A percentile compares a stretch with the other conserved stretches of the same genome.
Conservation (phyloP, 2,113 vertebrate genomes). For the Phrynocephalus versicolor region DNA sequence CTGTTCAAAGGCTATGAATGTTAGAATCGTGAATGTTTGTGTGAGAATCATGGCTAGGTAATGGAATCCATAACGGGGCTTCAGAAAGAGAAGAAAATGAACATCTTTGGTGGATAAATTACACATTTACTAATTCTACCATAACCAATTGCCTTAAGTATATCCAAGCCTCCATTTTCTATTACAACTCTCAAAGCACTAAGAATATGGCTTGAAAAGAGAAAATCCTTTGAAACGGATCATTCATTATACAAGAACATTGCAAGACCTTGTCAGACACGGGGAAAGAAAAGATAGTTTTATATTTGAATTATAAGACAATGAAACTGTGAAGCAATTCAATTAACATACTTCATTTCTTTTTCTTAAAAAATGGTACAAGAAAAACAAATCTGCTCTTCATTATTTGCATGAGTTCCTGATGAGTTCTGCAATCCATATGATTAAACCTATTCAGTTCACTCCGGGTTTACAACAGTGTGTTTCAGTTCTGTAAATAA, state of each 20-base stretch:
- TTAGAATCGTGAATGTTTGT: background rate
- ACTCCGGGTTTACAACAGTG: slow-evolving; percentile 52
- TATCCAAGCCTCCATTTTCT: background rate
- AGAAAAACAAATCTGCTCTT: accelerated
- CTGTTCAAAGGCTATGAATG: background rate
- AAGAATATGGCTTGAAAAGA: background rate
- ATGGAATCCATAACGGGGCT: background rate
- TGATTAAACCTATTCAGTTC: slow-evolving; percentile 47
- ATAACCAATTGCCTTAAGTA: slow-evolving; percentile 6
- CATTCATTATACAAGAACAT: background rate
- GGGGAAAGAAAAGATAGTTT: slow-evolving; percentile 9
- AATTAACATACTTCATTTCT: slow-evolving; percentile 15
- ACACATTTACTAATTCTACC: slow-evolving; percentile 12
- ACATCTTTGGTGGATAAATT: background rate
- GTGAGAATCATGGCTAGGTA: slow-evolving; percentile 1
- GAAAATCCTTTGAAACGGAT: background rate
- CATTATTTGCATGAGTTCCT: slow-evolving; percentile 28
- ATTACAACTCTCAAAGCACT: background rate
- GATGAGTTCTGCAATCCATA: slow-evolving; percentile 52
- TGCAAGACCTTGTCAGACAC: background rate
- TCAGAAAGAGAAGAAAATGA: background rate
- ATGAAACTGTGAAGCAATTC: slow-evolving; percentile 26
- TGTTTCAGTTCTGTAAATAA: slow-evolving; percentile 55
- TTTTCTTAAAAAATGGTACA: slow-evolving; percentile 12
- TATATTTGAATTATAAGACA: background rate